phyloP scores from a whole-genome alignment of 2,797 vertebrate genomes.

The Tokudaia tokunoshimensis region DNA sequence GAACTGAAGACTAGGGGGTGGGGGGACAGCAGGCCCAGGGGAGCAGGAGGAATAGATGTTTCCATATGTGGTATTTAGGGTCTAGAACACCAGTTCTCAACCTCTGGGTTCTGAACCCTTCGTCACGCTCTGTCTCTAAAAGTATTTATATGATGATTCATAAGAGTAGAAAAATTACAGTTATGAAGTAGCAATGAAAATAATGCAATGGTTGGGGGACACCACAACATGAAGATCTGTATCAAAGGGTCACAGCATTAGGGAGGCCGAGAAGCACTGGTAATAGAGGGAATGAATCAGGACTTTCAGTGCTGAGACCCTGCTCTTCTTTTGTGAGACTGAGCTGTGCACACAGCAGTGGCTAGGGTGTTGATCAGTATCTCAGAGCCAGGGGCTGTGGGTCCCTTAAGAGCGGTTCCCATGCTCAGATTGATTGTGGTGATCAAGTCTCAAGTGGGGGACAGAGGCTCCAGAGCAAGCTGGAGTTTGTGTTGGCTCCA shows the following conservation, averaged over 20 bases:
- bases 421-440: background rate
- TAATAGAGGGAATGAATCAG: background rate
- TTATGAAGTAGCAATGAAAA: background rate
- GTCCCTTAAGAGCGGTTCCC: background rate
- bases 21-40: background rate
- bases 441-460: background rate
- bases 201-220: background rate
- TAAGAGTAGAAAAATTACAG: background rate
- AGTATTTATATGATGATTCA: background rate
- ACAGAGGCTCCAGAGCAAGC: background rate
- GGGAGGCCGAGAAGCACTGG: background rate
- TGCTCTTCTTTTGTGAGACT: background rate
- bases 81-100: background rate
- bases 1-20: background rate
- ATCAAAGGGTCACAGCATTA: background rate
- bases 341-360: background rate
- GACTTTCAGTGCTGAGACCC: background rate
- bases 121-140: background rate
- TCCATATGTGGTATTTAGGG: background rate
- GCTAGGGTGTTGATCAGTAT: background rate
- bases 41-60: background rate
- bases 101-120: background rate
- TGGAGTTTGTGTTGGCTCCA: slow-evolving; percentile 33
- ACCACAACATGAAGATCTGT: background rate
- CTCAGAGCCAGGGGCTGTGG: background rate